These are phyloP conservation scores for Hirtodrosophila duncani DNA, from an alignment of 2,888 invertebrate genomes.

Conservation along the genomic window DNA sequence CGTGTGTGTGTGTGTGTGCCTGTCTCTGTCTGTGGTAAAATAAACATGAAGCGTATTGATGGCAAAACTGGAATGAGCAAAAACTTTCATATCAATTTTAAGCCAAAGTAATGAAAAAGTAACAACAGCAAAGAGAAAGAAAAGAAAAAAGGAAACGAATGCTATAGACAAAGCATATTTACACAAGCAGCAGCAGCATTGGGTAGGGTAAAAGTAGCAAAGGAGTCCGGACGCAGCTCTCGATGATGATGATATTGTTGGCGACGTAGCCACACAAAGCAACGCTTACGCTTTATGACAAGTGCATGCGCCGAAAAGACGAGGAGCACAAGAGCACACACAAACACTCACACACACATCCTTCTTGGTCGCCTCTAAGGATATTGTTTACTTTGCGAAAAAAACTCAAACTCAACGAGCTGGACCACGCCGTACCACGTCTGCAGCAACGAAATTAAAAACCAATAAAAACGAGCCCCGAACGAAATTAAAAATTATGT, in stretches of 20 bases:
- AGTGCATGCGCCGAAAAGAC: constrained; percentile 22
- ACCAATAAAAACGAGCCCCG: constrained; percentile 66
- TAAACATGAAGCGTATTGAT: constrained; percentile 69
- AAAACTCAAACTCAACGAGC: too few relatives aligned
- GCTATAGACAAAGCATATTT: constrained; percentile 72
- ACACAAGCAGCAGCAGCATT: constrained; percentile 49
- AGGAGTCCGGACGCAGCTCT: constrained; percentile 11
- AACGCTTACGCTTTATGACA: constrained; percentile 57
- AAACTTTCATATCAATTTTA: constrained; percentile 74
- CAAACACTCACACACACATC: neutral
- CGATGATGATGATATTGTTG: constrained; percentile 53
- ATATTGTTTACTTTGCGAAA: constrained; percentile 61
- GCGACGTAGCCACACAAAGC: constrained; percentile 46
- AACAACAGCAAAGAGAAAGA: constrained; percentile 37
- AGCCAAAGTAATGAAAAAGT: constrained; percentile 66
- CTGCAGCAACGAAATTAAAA: constrained; percentile 63
- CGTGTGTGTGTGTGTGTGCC: constrained; percentile 5
- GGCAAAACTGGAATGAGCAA: constrained; percentile 52
- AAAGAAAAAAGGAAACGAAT: constrained; percentile 39
- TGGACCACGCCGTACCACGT: constrained; percentile 32
- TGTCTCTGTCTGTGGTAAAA: constrained; percentile 51
- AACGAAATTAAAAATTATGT: constrained; percentile 72
- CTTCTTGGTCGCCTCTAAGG: constrained; percentile 46
- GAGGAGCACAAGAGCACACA: neutral
- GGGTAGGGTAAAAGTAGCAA: constrained; percentile 9